Evolutionary conservation across 2,888 invertebrate genomes (phyloP), one percentile per base, ranked within the genome.

Genomic region (Xanthorhoe designata): DNA sequence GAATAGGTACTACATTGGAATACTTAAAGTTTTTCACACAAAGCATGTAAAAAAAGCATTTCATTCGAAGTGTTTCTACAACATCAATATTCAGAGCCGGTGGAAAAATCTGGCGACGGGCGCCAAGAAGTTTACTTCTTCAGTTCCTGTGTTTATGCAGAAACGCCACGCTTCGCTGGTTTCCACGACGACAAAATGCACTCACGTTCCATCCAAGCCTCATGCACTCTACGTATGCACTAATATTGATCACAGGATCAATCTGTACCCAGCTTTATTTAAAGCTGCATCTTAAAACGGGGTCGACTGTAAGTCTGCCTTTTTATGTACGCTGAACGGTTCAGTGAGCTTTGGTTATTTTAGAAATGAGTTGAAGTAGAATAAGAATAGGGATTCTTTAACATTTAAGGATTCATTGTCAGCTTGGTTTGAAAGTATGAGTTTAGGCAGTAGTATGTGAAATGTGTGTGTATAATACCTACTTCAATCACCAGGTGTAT

Each of bases 151-250:
- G 86, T 89, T 88, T 88, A 86, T 87, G 84, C 85, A 86, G 84
- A 82, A 72, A 75, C 69, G 74, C 79, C 75, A 86, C 86, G 89
- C 88, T 85, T 81, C 85, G 79, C 87, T 86, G 88, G 84, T 81
- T 90, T 83, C 84, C 84, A 80, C 86, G 85, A 90, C 91, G 91
- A 88, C 90, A 89, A 89, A 92, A 91, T 92, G 92, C 92, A 92
- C 91, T 92, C 90, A 88, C 90, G 87, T 85, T 72, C 73, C 78
- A 79, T 80, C 81, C 79, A 79, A 80, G 77, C 79, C 81, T 81
- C 79, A 81, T 79, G 82, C 86, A 84, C 83, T 88, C 86, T 81
- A 81, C 75, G 81, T 84, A 87, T 90, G 85, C 86, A 86, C 84
- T 85, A 85, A 87, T 88, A 88, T 87, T 88, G 89, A 90, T 88